Conservation (phyloP, 1,140 invertebrate genomes). For the Calliphora vicina region DNA sequence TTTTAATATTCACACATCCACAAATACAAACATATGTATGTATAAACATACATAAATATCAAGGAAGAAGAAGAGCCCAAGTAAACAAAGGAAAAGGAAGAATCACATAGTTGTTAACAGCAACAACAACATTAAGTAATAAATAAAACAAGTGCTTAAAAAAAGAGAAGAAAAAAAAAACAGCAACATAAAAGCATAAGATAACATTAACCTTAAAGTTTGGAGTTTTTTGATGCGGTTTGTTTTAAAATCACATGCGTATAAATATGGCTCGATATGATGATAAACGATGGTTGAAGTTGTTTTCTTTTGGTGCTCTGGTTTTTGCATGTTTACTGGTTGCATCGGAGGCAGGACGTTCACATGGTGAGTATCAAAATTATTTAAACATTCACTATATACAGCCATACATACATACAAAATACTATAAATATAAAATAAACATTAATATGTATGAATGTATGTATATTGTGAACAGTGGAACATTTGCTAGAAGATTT, state of each 20-base stretch:
- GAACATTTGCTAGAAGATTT: too few species aligned
- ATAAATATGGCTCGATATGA: constrained; percentile 28
- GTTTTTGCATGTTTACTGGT: constrained; percentile 12
- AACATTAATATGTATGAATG: neutral
- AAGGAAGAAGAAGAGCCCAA: neutral
- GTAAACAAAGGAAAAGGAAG: neutral
- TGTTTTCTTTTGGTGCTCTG: constrained; percentile 15
- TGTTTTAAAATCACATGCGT: constrained; percentile 16
- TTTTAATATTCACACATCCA: neutral
- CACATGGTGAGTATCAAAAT: constrained; percentile 31
- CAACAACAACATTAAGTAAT: constrained; percentile 1
- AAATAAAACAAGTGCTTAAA: neutral
- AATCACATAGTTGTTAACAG: too few species aligned
- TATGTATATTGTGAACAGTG: too few species aligned
- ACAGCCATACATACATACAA: neutral
- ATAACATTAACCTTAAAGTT: neutral
- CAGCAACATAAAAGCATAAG: neutral
- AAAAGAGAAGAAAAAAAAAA: too few species aligned
- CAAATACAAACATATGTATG: too few species aligned
- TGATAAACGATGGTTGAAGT: constrained; percentile 37
- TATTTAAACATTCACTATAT: too few species aligned
- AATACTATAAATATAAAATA: too few species aligned
- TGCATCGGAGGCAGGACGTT: constrained; percentile 24
- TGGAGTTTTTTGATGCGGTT: constrained; percentile 23
- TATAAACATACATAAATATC: too few species aligned